phyloP scores from a whole-genome alignment of 35 echinoderm and acorn worm genomes.

The Amphiura filiformis region DNA sequence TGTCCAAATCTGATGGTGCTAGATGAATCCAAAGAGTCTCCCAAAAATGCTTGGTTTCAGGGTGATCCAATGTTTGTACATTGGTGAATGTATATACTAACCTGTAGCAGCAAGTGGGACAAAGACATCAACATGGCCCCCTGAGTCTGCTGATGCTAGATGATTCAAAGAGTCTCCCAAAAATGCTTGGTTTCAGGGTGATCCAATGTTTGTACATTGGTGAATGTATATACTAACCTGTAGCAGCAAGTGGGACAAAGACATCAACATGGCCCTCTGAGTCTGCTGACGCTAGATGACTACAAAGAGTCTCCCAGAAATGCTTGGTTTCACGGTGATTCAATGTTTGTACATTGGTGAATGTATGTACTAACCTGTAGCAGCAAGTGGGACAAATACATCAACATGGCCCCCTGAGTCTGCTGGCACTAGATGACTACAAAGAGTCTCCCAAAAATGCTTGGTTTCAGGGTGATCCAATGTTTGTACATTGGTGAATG shows the following conservation, averaged over 20 bases:
- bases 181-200: too few relatives aligned
- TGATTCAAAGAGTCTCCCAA: too few relatives aligned
- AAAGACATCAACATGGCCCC: too few relatives aligned
- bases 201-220: too few relatives aligned
- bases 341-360: conserved; percentile 42
- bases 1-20: too few relatives aligned
- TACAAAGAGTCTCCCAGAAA: conserved; percentile 78
- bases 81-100: too few relatives aligned
- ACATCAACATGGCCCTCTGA: conserved; percentile 74
- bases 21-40: too few relatives aligned
- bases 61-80: too few relatives aligned
- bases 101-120: too few relatives aligned
- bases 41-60: too few relatives aligned
- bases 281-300: conserved; percentile 21
- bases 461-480: conserved; percentile 80
- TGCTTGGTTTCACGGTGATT: conserved; percentile 79
- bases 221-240: conserved; percentile 45
- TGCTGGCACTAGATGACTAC: conserved; percentile 26
- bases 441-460: conserved; percentile 83
- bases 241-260: conserved; percentile 88
- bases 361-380: conserved; percentile 70
- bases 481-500: conserved; percentile 32
- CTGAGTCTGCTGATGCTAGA: too few relatives aligned
- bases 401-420: conserved; percentile 67
- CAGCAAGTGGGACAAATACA: conserved; percentile 86